Conservation (phyloP, 2,888 invertebrate species). For the Toxonevra muliebris region DNA sequence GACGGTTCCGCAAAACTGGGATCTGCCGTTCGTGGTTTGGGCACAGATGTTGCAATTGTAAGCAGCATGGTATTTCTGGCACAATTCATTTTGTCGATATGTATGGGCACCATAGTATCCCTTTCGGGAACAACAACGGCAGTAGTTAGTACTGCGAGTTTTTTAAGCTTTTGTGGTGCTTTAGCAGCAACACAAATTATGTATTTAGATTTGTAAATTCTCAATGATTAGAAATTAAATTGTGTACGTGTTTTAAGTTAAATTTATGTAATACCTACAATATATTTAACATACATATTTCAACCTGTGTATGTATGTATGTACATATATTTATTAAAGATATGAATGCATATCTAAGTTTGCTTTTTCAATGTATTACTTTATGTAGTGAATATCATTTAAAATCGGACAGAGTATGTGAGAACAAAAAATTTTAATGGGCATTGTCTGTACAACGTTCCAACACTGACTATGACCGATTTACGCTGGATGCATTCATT, state of each 20-base stretch:
- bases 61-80: constrained; percentile 97
- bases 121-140: constrained; percentile 86
- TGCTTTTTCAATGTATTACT: background rate
- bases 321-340: no score
- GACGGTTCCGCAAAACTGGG: constrained; percentile 69
- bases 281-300: no score
- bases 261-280: no score
- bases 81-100: constrained; percentile 88
- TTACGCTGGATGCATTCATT: no score
- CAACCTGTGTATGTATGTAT: no score
- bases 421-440: background rate
- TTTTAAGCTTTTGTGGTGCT: constrained; percentile 86
- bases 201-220: constrained; percentile 81
- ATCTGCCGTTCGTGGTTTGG: constrained; percentile 83
- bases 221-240: no score
- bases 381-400: background rate
- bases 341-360: no score
- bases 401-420: background rate
- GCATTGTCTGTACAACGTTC: no score
- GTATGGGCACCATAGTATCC: constrained; percentile 85
- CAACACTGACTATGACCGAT: no score
- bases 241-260: no score
- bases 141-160: constrained; percentile 85
- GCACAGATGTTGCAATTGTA: constrained; percentile 94
- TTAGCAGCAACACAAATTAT: constrained; percentile 86